Base-by-base conservation (phyloP, 2,797 vertebrate genomes). In the Acomys russatus region DNA sequence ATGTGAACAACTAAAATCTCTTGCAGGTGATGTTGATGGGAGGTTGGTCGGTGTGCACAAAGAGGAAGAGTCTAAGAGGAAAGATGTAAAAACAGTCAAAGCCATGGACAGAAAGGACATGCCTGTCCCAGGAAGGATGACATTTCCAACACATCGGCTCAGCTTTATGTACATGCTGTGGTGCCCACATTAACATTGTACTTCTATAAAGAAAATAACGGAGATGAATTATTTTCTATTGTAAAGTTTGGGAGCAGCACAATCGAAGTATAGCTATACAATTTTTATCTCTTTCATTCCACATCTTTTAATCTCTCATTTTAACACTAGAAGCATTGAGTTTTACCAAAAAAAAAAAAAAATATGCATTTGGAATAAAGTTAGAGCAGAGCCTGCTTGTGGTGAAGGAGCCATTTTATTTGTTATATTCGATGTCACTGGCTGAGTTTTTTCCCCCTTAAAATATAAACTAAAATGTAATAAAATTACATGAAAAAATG, bases 391-490 rank as follows among this genome's bases (percentile, higher is more conserved):
- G 74, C 9, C 54, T 91, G 44, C 56, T 71, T 64, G 51, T 66
- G 44, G 33, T 63, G 25, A 96, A 92, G 35, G 17, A 71, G 0
- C 7, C 6, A 66, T 90, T 89, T 91, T 87, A 76, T 92, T 93
- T 96, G 91, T 90, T 64, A 35, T 78, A 94, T 94, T 90, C 71
- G 82, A n/a, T 78, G n/a, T 64, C 73, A 54, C 59, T 94, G 51
- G 44, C 59, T 92, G 49, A 84, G 61, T 83, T 3, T 51, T 73
- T 22, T 22, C 20, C 22, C n/a, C 35, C 83, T 25, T 56, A 30
- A 85, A 90, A 77, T 66, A 22, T 38, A 76, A 88, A 88, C 71
- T 76, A 76, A 92, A 93, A 77, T 91, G 80, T 51, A 78, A 83
- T 59, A 79, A 88, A 82, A 91, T 76, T 85, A 80, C 3, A 51